Evolutionary conservation across 1,140 invertebrate species (phyloP).

Genomic region (Aphaenogaster floridana): DNA sequence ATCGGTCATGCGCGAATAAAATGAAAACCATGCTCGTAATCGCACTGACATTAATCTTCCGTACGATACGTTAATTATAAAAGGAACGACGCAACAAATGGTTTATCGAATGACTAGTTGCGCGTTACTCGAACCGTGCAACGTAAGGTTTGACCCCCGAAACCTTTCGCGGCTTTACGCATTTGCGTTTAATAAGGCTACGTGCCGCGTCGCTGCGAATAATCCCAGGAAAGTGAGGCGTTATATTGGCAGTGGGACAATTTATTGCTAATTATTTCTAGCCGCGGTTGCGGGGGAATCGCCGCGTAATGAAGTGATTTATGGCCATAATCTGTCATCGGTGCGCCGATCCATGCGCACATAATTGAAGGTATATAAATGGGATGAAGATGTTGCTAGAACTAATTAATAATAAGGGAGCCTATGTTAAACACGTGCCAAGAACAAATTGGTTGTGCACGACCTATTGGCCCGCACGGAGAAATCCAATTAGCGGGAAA

Average conservation of each 20-base stretch:
- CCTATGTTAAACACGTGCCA: constrained; percentile 26
- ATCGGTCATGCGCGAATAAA: constrained; percentile 36
- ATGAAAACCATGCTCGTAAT: constrained; percentile 43
- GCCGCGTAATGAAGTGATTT: constrained; percentile 62
- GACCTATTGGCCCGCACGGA: constrained; percentile 56
- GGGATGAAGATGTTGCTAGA: constrained; percentile 68
- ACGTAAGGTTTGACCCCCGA: constrained; percentile 26
- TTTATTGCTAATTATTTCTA: constrained; percentile 69
- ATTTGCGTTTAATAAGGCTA: constrained; percentile 19
- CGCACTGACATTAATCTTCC: constrained; percentile 60
- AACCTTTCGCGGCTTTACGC: constrained; percentile 28
- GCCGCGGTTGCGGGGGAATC: neutral
- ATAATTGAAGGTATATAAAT: constrained; percentile 62
- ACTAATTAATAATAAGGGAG: constrained; percentile 73
- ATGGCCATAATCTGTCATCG: constrained; percentile 64
- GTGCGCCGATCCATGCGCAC: constrained; percentile 39
- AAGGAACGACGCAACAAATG: constrained; percentile 28
- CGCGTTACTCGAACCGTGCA: constrained; percentile 23
- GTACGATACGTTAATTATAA: constrained; percentile 59
- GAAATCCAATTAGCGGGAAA: constrained; percentile 72
- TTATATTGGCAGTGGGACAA: constrained; percentile 56
- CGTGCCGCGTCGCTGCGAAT: neutral
- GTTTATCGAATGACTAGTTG: constrained; percentile 52
- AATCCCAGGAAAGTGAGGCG: constrained; percentile 49
- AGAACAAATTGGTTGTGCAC: constrained; percentile 62